phyloP scores from a whole-genome alignment of 2,797 vertebrate species.

The Lagocephalus sceleratus region DNA sequence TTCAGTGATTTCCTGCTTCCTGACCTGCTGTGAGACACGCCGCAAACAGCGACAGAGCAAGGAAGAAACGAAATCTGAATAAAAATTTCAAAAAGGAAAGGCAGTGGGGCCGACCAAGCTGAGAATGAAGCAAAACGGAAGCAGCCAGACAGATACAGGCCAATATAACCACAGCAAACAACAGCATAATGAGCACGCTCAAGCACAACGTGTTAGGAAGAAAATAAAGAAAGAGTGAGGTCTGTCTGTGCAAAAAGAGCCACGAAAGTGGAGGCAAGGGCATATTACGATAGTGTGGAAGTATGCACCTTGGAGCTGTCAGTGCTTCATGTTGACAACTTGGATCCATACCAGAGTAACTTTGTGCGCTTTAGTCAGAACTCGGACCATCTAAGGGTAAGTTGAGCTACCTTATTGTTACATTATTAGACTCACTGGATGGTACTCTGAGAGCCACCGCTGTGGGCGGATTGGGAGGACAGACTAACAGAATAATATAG shows the following conservation, averaged over 20 bases:
- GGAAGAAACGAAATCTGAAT: constrained; percentile 32
- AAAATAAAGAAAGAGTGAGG: neutral
- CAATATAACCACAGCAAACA: constrained; percentile 22
- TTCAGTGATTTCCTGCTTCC: constrained; percentile 68
- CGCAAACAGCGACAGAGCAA: constrained; percentile 31
- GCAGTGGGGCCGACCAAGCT: constrained; percentile 1
- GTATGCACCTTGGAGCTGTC: neutral
- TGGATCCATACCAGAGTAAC: too few species aligned
- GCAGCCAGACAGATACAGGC: constrained; percentile 27
- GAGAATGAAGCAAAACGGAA: constrained; percentile 4
- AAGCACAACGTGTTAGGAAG: constrained; percentile 6
- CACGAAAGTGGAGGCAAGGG: neutral
- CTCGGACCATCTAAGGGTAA: constrained; percentile 10
- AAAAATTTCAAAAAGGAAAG: constrained; percentile 16
- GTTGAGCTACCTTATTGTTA: constrained; percentile 7
- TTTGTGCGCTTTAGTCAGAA: neutral
- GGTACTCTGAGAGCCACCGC: constrained; percentile 11
- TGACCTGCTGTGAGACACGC: constrained; percentile 45
- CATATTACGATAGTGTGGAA: neutral
- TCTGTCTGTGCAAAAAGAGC: constrained; percentile 14
- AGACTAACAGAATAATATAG: neutral
- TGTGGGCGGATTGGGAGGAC: constrained; percentile 1
- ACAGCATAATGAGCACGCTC: constrained; percentile 25
- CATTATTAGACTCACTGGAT: neutral
- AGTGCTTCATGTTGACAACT: neutral